Percentiles rank a stretch among this genome's conserved stretches.
Conservation (phyloP, 2,113 vertebrate species). For the Phyllostomus hastatus region DNA sequence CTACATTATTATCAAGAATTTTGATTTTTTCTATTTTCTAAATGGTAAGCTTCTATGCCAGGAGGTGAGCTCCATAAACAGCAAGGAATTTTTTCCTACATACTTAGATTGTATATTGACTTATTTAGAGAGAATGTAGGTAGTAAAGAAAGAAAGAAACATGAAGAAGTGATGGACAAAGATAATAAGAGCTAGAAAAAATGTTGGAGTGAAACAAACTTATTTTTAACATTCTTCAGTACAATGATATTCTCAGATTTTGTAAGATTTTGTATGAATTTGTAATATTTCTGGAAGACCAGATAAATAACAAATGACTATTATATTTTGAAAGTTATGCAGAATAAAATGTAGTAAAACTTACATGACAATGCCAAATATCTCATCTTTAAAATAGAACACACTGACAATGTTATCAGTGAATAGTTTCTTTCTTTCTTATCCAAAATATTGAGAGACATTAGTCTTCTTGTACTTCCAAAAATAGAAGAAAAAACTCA, state of each 20-base stretch:
- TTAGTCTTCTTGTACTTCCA: background rate
- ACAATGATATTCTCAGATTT: background rate
- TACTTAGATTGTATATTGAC: background rate
- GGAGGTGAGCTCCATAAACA: background rate
- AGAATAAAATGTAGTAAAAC: conserved; percentile 19
- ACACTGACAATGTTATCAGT: background rate
- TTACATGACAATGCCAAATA: background rate
- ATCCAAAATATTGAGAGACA: background rate
- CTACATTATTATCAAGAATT: background rate
- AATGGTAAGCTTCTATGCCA: background rate
- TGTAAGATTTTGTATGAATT: background rate
- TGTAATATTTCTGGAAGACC: background rate
- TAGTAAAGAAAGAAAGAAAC: background rate
- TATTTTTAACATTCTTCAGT: background rate
- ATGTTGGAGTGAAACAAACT: background rate
- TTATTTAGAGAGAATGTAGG: background rate
- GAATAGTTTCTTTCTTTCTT: background rate
- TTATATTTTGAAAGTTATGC: background rate
- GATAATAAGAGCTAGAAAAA: background rate
- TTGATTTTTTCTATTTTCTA: background rate
- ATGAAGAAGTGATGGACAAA: background rate
- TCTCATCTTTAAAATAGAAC: background rate
- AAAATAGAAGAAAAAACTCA: background rate
- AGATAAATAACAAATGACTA: background rate
- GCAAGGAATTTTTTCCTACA: background rate